These are phyloP conservation scores for Platanista minor DNA, from an alignment of 2,113 vertebrate genomes.

Conservation along the genomic window DNA sequence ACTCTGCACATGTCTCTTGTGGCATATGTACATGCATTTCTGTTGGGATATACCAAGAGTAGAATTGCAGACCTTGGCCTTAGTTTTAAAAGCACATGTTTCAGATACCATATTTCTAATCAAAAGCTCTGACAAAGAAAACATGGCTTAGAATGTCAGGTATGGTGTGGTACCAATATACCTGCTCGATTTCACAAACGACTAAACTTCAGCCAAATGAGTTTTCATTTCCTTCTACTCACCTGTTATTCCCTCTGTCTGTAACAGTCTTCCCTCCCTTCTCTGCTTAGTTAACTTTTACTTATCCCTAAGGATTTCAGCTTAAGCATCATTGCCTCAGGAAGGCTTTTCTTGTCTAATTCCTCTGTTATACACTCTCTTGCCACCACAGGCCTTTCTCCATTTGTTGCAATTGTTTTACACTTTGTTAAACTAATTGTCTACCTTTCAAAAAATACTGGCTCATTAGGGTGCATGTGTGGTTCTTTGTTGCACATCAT, in stretches of 20 bases:
- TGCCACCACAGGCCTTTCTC: neutral
- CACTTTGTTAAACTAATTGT: neutral
- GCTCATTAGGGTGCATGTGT: neutral
- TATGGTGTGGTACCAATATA: neutral
- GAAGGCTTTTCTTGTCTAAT: neutral
- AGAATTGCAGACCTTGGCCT: neutral
- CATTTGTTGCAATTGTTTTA: neutral
- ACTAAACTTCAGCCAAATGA: neutral
- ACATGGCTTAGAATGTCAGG: neutral
- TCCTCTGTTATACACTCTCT: neutral
- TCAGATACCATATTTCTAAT: neutral
- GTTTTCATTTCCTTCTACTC: neutral
- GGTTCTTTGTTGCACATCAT: neutral
- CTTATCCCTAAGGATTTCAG: neutral
- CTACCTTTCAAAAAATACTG: neutral
- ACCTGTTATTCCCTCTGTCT: neutral
- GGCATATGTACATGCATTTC: neutral
- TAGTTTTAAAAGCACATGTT: neutral
- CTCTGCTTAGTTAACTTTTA: constrained; percentile 23
- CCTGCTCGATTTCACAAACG: neutral
- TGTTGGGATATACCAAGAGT: neutral
- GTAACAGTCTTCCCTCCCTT: neutral
- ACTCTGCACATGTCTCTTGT: neutral
- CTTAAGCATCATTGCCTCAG: neutral
- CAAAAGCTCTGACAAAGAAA: neutral